Evolutionary conservation across 2,888 invertebrate genomes (phyloP).

Genomic region (Noctua janthe): DNA sequence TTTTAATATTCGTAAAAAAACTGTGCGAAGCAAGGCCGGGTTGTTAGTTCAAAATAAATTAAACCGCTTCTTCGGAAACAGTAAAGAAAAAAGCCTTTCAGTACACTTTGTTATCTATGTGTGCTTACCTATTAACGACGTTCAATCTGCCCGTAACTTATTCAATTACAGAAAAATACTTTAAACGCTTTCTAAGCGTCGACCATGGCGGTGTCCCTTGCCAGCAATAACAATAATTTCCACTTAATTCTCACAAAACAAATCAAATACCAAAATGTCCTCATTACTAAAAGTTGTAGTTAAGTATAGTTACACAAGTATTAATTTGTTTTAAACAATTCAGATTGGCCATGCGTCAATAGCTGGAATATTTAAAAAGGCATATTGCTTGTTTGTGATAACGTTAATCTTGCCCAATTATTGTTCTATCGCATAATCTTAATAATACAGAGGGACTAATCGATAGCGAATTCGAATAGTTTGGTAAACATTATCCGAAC

Average conservation of each 20-base stretch:
- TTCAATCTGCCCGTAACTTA: neutral
- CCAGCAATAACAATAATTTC: neutral
- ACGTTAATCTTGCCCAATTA: slow-evolving; percentile 59
- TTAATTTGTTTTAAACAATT: slow-evolving; percentile 57
- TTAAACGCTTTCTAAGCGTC: slow-evolving; percentile 1
- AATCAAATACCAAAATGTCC: slow-evolving; percentile 5
- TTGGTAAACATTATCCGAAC: slow-evolving; percentile 31
- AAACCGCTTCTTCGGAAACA: neutral
- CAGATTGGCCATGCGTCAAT: slow-evolving; percentile 44
- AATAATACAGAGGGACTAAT: slow-evolving; percentile 45
- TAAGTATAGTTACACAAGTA: slow-evolving; percentile 40
- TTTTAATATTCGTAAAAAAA: neutral
- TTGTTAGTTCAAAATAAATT: neutral
- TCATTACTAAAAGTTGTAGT: slow-evolving; percentile 33
- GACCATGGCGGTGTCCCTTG: neutral
- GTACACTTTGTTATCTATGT: neutral
- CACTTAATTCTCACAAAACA: slow-evolving; percentile 19
- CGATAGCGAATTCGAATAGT: slow-evolving; percentile 39
- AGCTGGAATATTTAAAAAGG: slow-evolving; percentile 49
- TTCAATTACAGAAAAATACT: neutral
- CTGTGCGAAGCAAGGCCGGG: neutral
- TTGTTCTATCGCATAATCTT: slow-evolving; percentile 61
- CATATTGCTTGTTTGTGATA: slow-evolving; percentile 55
- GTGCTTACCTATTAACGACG: slow-evolving; percentile 3
- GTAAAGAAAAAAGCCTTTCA: neutral